Evolutionary conservation across 1,140 invertebrate species (phyloP).

Genomic region (Drosophila funebris): DNA sequence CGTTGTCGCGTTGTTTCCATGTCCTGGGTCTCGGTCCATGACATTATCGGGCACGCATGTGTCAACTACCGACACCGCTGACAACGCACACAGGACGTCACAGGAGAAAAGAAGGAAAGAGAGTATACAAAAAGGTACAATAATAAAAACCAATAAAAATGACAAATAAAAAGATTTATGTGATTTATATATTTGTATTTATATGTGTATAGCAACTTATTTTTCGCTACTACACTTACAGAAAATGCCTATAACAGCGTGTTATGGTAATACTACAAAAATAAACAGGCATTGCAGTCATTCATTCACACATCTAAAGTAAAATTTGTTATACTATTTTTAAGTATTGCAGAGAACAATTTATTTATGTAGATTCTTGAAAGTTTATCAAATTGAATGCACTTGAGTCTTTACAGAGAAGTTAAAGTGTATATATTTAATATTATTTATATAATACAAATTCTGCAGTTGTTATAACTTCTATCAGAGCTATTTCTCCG

Average conservation of each 20-base stretch:
- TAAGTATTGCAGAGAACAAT: too few relatives aligned
- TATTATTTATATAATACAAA: too few relatives aligned
- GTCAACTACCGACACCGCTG: conserved; percentile 63
- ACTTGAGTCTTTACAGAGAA: too few relatives aligned
- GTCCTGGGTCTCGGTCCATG: conserved; percentile 39
- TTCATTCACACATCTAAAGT: too few relatives aligned
- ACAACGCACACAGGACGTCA: conserved; percentile 12
- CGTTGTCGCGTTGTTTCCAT: conserved; percentile 36
- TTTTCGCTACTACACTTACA: conserved; percentile 35
- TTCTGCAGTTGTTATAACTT: too few relatives aligned
- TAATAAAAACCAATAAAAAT: conserved; percentile 82
- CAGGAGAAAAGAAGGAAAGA: background rate
- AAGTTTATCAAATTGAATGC: too few relatives aligned
- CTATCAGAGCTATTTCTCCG: too few relatives aligned
- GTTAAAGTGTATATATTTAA: too few relatives aligned
- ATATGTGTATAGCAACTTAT: conserved; percentile 39
- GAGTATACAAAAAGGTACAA: conserved; percentile 66
- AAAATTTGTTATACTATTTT: background rate
- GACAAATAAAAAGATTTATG: conserved; percentile 82
- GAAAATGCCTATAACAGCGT: conserved; percentile 11
- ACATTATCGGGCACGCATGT: conserved; percentile 77
- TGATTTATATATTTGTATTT: conserved; percentile 55
- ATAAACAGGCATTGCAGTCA: background rate
- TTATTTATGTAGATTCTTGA: too few relatives aligned
- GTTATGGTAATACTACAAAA: background rate